Evolutionary conservation across 35 echinoderm and acorn worm genomes (phyloP), one percentile per base, ranked within the genome.

Genomic region (Chiridota heheva): DNA sequence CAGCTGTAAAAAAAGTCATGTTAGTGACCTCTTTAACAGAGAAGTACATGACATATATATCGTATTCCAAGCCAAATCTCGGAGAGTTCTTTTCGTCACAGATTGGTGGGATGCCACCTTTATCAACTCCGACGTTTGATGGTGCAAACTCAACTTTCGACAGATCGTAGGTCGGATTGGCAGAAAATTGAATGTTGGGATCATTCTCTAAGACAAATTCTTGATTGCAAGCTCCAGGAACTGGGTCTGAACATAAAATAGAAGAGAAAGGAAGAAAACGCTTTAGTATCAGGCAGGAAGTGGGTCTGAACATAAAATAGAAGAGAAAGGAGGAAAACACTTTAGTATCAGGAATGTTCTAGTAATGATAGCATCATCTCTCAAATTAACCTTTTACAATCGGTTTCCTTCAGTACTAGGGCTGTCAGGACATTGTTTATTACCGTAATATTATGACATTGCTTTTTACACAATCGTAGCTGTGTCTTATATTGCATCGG

Each of bases 181-280:
- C 43, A 58, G 32, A 60, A 28, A 89, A 44, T 36, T 89, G 86
- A 5, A 89, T 28, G 36, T 70, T 89, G 18, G 86, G 86, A 29
- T 89, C 86, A 42, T 89, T 81, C 33, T 82, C 86, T 0, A 77
- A 67, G 16, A 27, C 36, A 48, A 63, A 89, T 16, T 71, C 78
- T 17, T 89, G 86, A 35, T 89, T 89, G 33, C 86, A 89, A 2
- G 62, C 86, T 33, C 86, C 86, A 2, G 86, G 86, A 16, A 89
- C 47, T 44, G 86, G 77, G 28, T 68, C 86, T 89, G 58, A 8
- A 36, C 6, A 18, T 20, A 46, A 2, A 8, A 56, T 51, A 0
- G 71, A 38, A 3, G 3, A 24, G 63, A 6, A 33, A 6, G 17
- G 31, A 63, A 30, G 7, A 63, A 63, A 10, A 26, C 30, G 60